Percentiles rank a stretch among this genome's conserved stretches.
Conservation (phyloP, 2,888 invertebrate species). For the Euzetes globulus region DNA sequence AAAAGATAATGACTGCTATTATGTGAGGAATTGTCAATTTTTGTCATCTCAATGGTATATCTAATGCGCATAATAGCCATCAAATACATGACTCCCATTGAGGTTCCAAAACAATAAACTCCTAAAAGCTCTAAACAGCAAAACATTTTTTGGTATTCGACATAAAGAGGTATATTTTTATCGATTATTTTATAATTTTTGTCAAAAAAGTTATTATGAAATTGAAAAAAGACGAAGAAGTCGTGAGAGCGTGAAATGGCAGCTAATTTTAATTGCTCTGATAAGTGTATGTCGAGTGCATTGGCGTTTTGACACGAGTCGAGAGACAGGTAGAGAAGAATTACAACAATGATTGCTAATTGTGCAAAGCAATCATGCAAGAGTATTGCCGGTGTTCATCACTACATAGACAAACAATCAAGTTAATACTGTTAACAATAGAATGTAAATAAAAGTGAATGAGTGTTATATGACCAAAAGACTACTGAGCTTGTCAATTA, state of each 20-base stretch:
- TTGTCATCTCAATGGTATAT: too few species aligned
- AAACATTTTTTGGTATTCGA: too few species aligned
- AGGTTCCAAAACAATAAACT: too few species aligned
- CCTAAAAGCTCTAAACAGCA: too few species aligned
- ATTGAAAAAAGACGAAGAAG: slow-evolving; percentile 7
- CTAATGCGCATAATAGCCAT: too few species aligned
- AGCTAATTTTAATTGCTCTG: slow-evolving; percentile 29
- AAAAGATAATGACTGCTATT: too few species aligned
- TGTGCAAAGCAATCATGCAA: slow-evolving; percentile 2
- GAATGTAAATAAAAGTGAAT: neutral
- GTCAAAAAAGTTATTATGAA: slow-evolving; percentile 6
- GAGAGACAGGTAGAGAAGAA: neutral
- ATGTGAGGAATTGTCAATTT: too few species aligned
- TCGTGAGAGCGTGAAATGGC: slow-evolving; percentile 6
- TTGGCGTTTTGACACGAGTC: slow-evolving; percentile 28
- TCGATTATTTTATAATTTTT: too few species aligned
- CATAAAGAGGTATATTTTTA: too few species aligned
- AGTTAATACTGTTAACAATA: neutral
- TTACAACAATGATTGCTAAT: slow-evolving; percentile 3
- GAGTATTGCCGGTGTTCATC: neutral
- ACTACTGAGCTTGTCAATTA: neutral
- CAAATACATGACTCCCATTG: too few species aligned
- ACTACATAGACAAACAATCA: slow-evolving; percentile 4
- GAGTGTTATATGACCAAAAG: neutral
- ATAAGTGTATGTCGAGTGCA: slow-evolving; percentile 22